These are phyloP conservation scores for Melipona beecheii DNA, from an alignment of 2,888 invertebrate genomes.

Conservation along the genomic window DNA sequence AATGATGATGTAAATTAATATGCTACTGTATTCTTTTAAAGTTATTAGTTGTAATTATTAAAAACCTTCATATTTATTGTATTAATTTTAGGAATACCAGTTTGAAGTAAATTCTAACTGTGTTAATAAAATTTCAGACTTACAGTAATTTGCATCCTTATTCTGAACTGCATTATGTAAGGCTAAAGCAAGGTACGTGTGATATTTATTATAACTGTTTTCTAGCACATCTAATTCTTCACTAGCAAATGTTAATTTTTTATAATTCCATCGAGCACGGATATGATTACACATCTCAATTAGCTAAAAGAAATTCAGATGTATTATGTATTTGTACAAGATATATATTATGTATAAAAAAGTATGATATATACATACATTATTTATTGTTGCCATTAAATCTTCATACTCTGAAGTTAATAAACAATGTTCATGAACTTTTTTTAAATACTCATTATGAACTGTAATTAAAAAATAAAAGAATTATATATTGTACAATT, in stretches of 20 bases:
- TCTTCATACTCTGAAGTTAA: constrained; percentile 79
- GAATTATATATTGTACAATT: not conserved
- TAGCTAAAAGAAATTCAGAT: constrained; percentile 69
- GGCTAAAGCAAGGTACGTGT: constrained; percentile 80
- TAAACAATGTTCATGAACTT: constrained; percentile 81
- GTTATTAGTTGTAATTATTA: constrained; percentile 19
- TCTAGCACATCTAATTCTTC: constrained; percentile 78
- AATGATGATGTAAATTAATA: constrained; percentile 33
- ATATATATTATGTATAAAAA: not conserved
- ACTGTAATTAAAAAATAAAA: constrained; percentile 69
- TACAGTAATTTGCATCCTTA: constrained; percentile 82
- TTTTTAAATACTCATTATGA: constrained; percentile 80
- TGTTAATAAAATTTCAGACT: constrained; percentile 70
- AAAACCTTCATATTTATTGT: not conserved
- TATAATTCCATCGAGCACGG: constrained; percentile 78
- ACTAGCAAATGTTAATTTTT: constrained; percentile 72
- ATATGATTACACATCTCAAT: constrained; percentile 81
- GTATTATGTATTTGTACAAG: not conserved
- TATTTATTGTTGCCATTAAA: constrained; percentile 78
- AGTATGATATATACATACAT: constrained; percentile 70
- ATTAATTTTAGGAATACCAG: constrained; percentile 34
- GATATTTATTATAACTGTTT: constrained; percentile 80
- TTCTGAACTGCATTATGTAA: constrained; percentile 81
- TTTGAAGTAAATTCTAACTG: constrained; percentile 63
- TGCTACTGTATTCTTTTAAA: constrained; percentile 20